Conservation (phyloP, 2,888 invertebrate species). For the Cryptocephalus primarius region DNA sequence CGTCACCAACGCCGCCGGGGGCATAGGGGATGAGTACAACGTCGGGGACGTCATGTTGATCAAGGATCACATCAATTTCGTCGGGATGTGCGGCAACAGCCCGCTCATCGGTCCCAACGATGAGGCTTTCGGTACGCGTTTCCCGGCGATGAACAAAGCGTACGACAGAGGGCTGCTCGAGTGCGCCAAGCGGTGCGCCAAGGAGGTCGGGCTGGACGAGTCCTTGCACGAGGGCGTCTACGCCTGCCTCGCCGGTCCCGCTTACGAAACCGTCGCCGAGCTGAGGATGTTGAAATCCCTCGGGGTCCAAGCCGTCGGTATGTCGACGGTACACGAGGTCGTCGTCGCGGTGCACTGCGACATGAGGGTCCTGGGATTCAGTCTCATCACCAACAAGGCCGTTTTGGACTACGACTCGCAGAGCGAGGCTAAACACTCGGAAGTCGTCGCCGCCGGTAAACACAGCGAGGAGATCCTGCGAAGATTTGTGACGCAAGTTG, state of each 20-base stretch:
- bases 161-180: slow-evolving; percentile 65
- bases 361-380: slow-evolving; percentile 80
- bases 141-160: slow-evolving; percentile 76
- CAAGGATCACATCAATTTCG: slow-evolving; percentile 89
- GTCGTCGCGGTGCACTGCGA: slow-evolving; percentile 88
- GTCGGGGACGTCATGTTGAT: slow-evolving; percentile 93
- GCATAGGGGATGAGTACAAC: slow-evolving; percentile 68
- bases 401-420: slow-evolving; percentile 64
- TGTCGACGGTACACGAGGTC: slow-evolving; percentile 63
- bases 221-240: slow-evolving; percentile 75
- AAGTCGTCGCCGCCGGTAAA: slow-evolving; percentile 72
- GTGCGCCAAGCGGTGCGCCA: slow-evolving; percentile 36
- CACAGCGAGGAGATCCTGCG: neutral
- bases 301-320: slow-evolving; percentile 77
- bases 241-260: slow-evolving; percentile 82
- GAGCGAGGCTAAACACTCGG: slow-evolving; percentile 64
- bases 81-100: slow-evolving; percentile 82
- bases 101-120: slow-evolving; percentile 89
- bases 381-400: slow-evolving; percentile 87
- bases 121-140: slow-evolving; percentile 77
- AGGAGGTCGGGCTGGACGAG: neutral
- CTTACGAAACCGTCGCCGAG: slow-evolving; percentile 89
- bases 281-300: slow-evolving; percentile 58
- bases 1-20: slow-evolving; percentile 1
- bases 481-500: no score